Evolutionary conservation across 53 echinoderm and acorn worm genomes (phyloP).

Genomic region (Echinarachnius parma): DNA sequence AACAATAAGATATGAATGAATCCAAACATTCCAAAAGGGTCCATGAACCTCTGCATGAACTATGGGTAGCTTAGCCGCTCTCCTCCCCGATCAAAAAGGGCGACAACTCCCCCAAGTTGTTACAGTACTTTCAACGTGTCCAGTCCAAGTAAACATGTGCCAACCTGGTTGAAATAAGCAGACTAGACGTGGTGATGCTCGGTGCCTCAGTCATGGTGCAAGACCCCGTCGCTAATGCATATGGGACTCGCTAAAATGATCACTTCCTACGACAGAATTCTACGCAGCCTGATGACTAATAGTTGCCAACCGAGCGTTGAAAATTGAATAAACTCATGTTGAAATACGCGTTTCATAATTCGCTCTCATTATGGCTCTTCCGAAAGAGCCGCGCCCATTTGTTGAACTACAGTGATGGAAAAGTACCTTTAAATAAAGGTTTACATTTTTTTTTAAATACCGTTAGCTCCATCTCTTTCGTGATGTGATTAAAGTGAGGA

Average conservation of each 20-base stretch:
- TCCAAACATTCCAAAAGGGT: not conserved
- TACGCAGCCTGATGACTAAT: slow-evolving; percentile 43
- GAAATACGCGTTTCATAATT: slow-evolving; percentile 29
- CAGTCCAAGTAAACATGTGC: not conserved
- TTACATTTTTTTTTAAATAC: too few species aligned
- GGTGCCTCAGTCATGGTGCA: slow-evolving; percentile 34
- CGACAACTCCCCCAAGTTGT: not conserved
- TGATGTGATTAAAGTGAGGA: too few species aligned
- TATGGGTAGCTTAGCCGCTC: too few species aligned
- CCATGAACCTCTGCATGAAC: too few species aligned
- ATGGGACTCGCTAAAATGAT: slow-evolving; percentile 36
- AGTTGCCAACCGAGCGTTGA: slow-evolving; percentile 14
- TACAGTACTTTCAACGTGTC: not conserved
- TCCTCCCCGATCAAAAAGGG: too few species aligned
- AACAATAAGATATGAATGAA: not conserved
- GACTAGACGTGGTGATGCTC: slow-evolving; percentile 23
- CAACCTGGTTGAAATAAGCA: slow-evolving; percentile 1
- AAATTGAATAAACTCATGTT: slow-evolving; percentile 26
- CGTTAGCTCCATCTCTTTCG: too few species aligned
- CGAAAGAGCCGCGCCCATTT: slow-evolving; percentile 18
- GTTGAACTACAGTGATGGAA: too few species aligned
- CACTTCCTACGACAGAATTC: slow-evolving; percentile 40
- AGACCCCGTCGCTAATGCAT: slow-evolving; percentile 12
- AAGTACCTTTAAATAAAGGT: too few species aligned
- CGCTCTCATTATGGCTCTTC: slow-evolving; percentile 9